These are phyloP conservation scores for Augochlorella aurata DNA, from an alignment of 2,888 invertebrate genomes.

Conservation along the genomic window DNA sequence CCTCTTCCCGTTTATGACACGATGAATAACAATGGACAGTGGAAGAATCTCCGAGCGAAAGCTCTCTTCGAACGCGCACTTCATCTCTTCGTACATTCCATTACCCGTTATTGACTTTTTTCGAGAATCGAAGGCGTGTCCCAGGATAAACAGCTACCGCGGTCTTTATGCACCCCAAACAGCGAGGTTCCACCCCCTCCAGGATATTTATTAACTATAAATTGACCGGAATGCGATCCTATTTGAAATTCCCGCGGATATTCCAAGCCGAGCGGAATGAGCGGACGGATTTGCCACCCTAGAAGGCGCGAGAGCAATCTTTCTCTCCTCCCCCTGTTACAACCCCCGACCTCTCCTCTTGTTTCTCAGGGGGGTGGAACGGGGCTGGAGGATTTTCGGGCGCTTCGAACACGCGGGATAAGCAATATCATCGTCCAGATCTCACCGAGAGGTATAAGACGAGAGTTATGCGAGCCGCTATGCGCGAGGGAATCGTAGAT, in stretches of 20 bases:
- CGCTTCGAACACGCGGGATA: slow-evolving; percentile 66
- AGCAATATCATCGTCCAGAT: slow-evolving; percentile 72
- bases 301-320: slow-evolving; percentile 38
- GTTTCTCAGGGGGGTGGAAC: slow-evolving; percentile 44
- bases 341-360: slow-evolving; percentile 25
- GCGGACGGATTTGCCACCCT: slow-evolving; percentile 41
- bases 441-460: slow-evolving; percentile 72
- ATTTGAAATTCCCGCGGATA: slow-evolving; percentile 53
- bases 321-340: slow-evolving; percentile 41
- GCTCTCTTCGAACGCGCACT: neutral
- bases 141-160: slow-evolving; percentile 22
- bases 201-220: slow-evolving; percentile 56
- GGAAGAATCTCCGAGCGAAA: neutral
- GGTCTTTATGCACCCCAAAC: slow-evolving; percentile 51
- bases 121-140: slow-evolving; percentile 29
- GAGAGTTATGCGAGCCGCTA: slow-evolving; percentile 80
- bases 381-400: slow-evolving; percentile 41
- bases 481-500: slow-evolving; percentile 81
- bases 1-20: neutral
- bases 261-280: slow-evolving; percentile 37
- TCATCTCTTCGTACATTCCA: slow-evolving; percentile 4
- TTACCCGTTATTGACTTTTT: slow-evolving; percentile 25
- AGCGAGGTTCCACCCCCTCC: neutral
- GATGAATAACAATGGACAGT: slow-evolving; percentile 10
- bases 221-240: slow-evolving; percentile 50